A percentile compares a stretch with the other conserved stretches of the same genome.
phyloP scores from a whole-genome alignment of 2,797 vertebrate species.

The Helarctos malayanus region DNA sequence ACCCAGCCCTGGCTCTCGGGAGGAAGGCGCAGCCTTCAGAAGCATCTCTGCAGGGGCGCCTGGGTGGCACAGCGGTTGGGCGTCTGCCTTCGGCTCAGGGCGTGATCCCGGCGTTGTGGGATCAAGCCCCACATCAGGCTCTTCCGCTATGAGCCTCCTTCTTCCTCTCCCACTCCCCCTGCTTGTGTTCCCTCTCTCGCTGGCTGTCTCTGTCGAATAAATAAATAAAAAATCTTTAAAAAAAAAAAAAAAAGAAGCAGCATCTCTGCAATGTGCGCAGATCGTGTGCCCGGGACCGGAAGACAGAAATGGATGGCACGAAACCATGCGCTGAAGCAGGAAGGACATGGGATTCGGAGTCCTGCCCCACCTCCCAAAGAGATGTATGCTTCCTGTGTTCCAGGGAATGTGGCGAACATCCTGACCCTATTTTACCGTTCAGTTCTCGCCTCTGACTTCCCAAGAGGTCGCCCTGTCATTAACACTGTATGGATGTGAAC shows the following conservation, averaged over 20 bases:
- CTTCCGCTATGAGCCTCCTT: too few species aligned
- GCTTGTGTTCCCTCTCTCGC: too few species aligned
- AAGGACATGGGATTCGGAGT: rapidly evolving
- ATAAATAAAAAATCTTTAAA: too few species aligned
- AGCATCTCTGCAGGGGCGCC: not conserved
- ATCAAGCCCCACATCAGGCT: too few species aligned
- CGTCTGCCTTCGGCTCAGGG: too few species aligned
- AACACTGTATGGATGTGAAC: not conserved
- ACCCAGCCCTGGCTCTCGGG: not conserved
- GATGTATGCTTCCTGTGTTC: not conserved
- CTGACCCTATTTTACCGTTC: not conserved
- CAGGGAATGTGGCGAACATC: rapidly evolving
- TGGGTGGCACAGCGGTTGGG: too few species aligned
- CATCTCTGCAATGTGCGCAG: not conserved
- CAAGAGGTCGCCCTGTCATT: not conserved
- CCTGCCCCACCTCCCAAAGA: too few species aligned
- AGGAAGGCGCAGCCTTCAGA: not conserved
- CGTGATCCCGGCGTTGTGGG: too few species aligned
- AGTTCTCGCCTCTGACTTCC: not conserved
- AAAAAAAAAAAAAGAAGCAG: not conserved
- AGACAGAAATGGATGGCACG: not conserved
- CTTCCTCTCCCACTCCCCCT: too few species aligned
- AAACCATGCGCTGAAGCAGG: not conserved
- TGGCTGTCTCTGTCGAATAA: too few species aligned
- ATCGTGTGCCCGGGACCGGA: not conserved